Evolutionary conservation across 2,113 vertebrate genomes (phyloP).

Genomic region (Bambusicola thoracicus): DNA sequence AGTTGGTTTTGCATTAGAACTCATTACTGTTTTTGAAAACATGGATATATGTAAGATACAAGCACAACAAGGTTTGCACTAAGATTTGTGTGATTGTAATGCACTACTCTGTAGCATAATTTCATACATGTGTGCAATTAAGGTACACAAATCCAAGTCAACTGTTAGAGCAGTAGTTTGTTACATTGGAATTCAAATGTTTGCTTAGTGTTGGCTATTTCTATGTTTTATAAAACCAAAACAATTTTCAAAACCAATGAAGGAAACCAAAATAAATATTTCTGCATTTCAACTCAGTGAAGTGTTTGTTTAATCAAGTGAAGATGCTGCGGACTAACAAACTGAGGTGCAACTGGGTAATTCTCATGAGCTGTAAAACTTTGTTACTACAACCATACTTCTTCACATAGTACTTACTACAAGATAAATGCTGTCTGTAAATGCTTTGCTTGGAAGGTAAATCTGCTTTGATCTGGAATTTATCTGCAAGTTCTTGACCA

Average conservation of each 20-base stretch:
- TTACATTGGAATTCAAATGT: slow-evolving; percentile 79
- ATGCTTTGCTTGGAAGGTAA: neutral
- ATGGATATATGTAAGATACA: slow-evolving; percentile 67
- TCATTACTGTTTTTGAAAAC: slow-evolving; percentile 59
- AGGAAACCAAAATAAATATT: slow-evolving; percentile 88
- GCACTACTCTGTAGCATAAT: slow-evolving; percentile 79
- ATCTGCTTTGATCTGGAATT: neutral
- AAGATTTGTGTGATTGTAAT: slow-evolving; percentile 76
- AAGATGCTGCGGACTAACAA: neutral
- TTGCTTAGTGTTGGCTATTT: slow-evolving; percentile 83
- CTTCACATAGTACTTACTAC: neutral
- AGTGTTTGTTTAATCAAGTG: slow-evolving; percentile 17
- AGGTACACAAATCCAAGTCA: slow-evolving; percentile 74
- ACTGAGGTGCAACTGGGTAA: neutral
- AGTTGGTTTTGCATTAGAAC: slow-evolving; percentile 62
- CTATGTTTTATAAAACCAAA: slow-evolving; percentile 88
- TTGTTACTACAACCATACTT: neutral
- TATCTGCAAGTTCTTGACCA: neutral
- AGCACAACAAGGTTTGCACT: slow-evolving; percentile 81
- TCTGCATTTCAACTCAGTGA: slow-evolving; percentile 77
- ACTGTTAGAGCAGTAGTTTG: slow-evolving; percentile 73
- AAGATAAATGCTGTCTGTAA: neutral
- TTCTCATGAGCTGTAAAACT: neutral
- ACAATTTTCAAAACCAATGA: slow-evolving; percentile 83
- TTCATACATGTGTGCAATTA: slow-evolving; percentile 71